These are phyloP conservation scores for Mormyrops boulengeri DNA, from an alignment of 2,797 vertebrate genomes.

Conservation along the genomic window DNA sequence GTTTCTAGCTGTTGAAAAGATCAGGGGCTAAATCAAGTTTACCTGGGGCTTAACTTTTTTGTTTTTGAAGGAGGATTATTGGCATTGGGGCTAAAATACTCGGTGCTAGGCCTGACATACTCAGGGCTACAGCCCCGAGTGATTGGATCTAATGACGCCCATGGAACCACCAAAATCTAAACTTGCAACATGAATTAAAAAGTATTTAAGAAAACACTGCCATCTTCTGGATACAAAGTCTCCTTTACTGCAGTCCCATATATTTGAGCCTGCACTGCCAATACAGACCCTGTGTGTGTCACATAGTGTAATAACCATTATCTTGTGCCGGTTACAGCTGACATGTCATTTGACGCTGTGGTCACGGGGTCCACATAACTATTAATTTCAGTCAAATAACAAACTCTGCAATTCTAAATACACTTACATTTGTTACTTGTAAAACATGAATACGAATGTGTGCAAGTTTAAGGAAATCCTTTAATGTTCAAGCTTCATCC, in stretches of 20 bases:
- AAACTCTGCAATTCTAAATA: neutral
- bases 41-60: neutral
- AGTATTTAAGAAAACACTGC: neutral
- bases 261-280: neutral
- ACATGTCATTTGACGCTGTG: neutral
- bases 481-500: neutral
- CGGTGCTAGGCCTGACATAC: neutral
- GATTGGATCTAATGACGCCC: neutral
- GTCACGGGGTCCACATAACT: neutral
- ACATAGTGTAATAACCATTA: neutral
- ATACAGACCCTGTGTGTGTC: neutral
- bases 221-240: neutral
- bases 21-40: neutral
- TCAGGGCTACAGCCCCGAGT: neutral
- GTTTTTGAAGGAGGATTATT: neutral
- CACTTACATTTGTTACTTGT: neutral
- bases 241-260: neutral
- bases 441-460: neutral
- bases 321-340: neutral
- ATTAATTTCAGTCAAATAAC: neutral
- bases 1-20: neutral
- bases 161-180: neutral
- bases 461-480: slow-evolving; percentile 11
- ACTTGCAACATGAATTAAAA: neutral
- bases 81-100: neutral